These are phyloP conservation scores for Malthinus seriepunctatus DNA, from an alignment of 2,888 invertebrate species.

Conservation along the genomic window DNA sequence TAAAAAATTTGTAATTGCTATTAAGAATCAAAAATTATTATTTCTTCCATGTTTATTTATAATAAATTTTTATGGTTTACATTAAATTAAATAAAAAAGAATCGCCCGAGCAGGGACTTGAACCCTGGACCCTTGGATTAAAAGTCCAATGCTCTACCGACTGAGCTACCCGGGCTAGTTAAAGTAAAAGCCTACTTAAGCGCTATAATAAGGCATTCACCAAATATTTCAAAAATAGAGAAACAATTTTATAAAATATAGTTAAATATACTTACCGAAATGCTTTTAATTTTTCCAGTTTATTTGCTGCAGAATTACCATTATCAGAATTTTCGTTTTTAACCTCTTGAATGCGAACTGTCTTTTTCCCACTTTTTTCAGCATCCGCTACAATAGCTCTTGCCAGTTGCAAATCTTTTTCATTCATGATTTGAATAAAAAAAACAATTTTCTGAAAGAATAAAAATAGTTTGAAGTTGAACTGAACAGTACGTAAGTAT, in stretches of 20 bases:
- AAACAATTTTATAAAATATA: too few relatives aligned
- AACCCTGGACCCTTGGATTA: constrained; percentile 77
- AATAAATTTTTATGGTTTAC: too few relatives aligned
- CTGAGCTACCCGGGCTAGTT: constrained; percentile 67
- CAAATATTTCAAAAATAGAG: too few relatives aligned
- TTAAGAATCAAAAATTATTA: too few relatives aligned
- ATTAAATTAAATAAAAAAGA: background rate
- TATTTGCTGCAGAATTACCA: constrained; percentile 53
- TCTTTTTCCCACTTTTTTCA: constrained; percentile 50
- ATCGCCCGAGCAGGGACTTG: constrained; percentile 72
- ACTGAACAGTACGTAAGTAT: too few relatives aligned
- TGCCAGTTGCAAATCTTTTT: constrained; percentile 73
- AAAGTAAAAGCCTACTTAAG: too few relatives aligned
- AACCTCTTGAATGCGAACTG: background rate
- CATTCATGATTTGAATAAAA: constrained; percentile 62
- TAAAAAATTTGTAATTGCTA: too few relatives aligned
- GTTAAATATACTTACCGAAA: constrained; percentile 62
- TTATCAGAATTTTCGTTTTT: background rate
- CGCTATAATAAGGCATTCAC: too few relatives aligned
- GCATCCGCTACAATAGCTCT: constrained; percentile 69
- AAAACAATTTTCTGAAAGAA: too few relatives aligned
- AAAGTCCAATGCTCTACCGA: constrained; percentile 74
- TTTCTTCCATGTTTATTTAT: too few relatives aligned
- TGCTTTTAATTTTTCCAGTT: constrained; percentile 65
- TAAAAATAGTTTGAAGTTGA: too few relatives aligned